Percentiles rank a stretch among this genome's conserved stretches.
phyloP scores from a whole-genome alignment of 2,888 invertebrate species.

The Ophion ventricosus region DNA sequence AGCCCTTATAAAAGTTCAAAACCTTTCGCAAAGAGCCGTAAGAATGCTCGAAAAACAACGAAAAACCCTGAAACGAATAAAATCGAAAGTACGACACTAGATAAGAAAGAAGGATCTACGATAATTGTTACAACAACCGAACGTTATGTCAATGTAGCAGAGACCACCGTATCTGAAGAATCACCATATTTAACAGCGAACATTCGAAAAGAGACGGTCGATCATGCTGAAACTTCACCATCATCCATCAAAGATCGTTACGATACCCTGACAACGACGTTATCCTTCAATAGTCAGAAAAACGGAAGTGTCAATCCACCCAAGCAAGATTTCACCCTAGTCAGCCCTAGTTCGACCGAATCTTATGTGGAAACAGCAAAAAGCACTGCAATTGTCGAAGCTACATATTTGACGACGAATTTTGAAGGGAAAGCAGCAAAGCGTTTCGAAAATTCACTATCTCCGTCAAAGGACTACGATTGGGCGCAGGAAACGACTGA shows the following conservation, averaged over 20 bases:
- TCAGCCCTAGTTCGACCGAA: constrained; percentile 6
- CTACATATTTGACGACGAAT: not conserved
- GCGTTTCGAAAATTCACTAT: not conserved
- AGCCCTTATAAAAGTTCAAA: not conserved
- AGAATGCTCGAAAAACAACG: not conserved
- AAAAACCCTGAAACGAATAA: not conserved
- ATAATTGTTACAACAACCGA: not conserved
- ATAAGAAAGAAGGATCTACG: not conserved
- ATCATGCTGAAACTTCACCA: not conserved
- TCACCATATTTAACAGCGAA: constrained; percentile 3
- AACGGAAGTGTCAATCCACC: not conserved
- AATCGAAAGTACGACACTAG: not conserved
- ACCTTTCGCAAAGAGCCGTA: not conserved
- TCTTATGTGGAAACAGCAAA: not conserved
- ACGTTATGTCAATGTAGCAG: not conserved
- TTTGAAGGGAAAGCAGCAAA: not conserved
- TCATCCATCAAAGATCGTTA: not conserved
- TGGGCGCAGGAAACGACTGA: not conserved
- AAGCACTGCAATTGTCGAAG: not conserved
- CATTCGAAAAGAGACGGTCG: not conserved
- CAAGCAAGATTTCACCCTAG: not conserved
- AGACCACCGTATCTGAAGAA: not conserved
- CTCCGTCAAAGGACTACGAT: not conserved
- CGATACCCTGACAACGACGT: not conserved
- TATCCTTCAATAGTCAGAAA: not conserved